Conservation (phyloP, 2,113 vertebrate genomes). For the Callopanchax toddi region DNA sequence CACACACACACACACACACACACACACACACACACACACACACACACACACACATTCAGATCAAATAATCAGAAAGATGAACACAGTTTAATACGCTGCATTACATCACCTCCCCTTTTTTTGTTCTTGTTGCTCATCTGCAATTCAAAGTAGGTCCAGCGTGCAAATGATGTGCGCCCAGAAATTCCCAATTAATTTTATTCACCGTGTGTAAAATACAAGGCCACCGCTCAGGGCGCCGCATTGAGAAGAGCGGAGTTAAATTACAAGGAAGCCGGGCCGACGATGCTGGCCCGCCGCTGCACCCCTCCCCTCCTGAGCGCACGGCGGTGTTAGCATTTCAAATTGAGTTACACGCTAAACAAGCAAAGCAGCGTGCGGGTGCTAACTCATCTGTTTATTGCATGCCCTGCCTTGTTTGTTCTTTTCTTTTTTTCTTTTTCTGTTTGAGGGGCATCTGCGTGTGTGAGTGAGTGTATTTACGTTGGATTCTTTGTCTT, state of each 20-base stretch:
- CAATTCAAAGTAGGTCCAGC: slow-evolving; percentile 68
- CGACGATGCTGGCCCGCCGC: slow-evolving; percentile 45
- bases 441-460: slow-evolving; percentile 11
- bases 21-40: neutral
- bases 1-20: slow-evolving; percentile 2
- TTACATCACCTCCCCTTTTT: slow-evolving; percentile 30
- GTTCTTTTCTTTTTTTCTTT: slow-evolving; percentile 41
- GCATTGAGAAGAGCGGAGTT: slow-evolving; percentile 54
- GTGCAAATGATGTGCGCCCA: slow-evolving; percentile 61
- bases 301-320: slow-evolving; percentile 49
- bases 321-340: slow-evolving; percentile 74
- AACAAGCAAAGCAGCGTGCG: slow-evolving; percentile 65
- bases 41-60: neutral
- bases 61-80: slow-evolving; percentile 17
- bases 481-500: slow-evolving; percentile 39
- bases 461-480: slow-evolving; percentile 5
- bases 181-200: slow-evolving; percentile 75
- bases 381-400: slow-evolving; percentile 63
- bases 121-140: slow-evolving; percentile 48
- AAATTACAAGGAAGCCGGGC: slow-evolving; percentile 60
- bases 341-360: slow-evolving; percentile 79
- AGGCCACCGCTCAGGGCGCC: slow-evolving; percentile 52
- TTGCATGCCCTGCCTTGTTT: slow-evolving; percentile 54
- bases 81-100: slow-evolving; percentile 26
- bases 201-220: slow-evolving; percentile 71